These are phyloP conservation scores for Malurus elegans DNA, from an alignment of 2,113 vertebrate genomes.

Conservation along the genomic window DNA sequence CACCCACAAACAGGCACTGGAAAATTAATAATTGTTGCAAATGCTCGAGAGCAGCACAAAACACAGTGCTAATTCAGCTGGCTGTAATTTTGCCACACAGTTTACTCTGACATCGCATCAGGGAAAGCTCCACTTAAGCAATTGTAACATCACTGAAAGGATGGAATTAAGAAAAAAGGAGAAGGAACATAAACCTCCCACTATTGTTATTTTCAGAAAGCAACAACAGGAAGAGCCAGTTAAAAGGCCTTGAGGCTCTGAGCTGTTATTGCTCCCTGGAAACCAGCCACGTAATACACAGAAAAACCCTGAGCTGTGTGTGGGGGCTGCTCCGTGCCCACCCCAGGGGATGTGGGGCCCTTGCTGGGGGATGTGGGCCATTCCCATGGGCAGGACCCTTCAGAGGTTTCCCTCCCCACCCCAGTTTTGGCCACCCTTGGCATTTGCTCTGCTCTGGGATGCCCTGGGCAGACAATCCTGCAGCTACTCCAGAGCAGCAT, in stretches of 20 bases:
- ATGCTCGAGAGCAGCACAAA: neutral
- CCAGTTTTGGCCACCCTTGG: neutral
- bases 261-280: slow-evolving; percentile 5
- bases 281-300: neutral
- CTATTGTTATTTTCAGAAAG: slow-evolving; percentile 49
- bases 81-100: neutral
- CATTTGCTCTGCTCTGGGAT: neutral
- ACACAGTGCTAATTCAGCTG: neutral
- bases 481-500: neutral
- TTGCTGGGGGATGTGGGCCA: rapidly evolving
- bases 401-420: neutral
- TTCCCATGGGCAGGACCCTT: neutral
- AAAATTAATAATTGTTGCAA: neutral
- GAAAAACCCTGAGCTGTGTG: neutral
- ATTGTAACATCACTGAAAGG: slow-evolving; percentile 62
- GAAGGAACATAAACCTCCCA: slow-evolving; percentile 63
- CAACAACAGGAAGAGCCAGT: slow-evolving; percentile 28
- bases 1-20: neutral
- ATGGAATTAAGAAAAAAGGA: slow-evolving; percentile 49
- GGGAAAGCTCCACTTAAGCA: slow-evolving; percentile 48
- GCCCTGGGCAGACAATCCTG: neutral
- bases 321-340: neutral
- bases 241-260: neutral
- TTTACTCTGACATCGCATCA: neutral
- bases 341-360: neutral